Base-by-base conservation (phyloP, 2,888 invertebrate species). In the Hypercompe scribonia region DNA sequence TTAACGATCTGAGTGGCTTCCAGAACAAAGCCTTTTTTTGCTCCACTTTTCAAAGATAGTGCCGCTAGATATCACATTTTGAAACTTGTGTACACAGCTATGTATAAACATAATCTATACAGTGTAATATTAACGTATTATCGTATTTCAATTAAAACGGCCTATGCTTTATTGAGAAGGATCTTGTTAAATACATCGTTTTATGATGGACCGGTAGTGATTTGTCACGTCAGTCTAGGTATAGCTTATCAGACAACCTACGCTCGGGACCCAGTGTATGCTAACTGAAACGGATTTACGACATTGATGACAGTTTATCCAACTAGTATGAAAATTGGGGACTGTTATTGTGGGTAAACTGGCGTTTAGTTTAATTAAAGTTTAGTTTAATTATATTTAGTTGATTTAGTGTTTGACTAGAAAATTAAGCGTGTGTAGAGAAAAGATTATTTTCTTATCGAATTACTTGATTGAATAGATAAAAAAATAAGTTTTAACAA, bases 221-320 rank as follows among this genome's bases (percentile, higher is more conserved):
- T 92, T 88, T 90, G 90, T 92, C 93, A 92, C 90, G 89, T 89
- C 89, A 89, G 88, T 87, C 86, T 86, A 86, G 88, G 86, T 86
- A 83, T 84, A 89, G 93, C 92, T 94, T 94, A 94, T 94, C 94
- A 90, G 89, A 83, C 88, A 89, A 87, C 89, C 88, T 91, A 90
- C 93, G 92, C 90, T 87, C 89, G 81, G 83, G 76, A 77, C 82
- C 79, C 85, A 87, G 88, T 90, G 90, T 90, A 90, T 90, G 91
- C 89, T 89, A 91, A 92, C 92, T 92, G 91, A 92, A 93, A 90
- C 93, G 92, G 92, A 94, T 94, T 93, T 93, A 94, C 90, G 90
- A 88, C 89, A 83, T 84, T 87, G 87, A 86, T 89, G 91, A 91
- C 88, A 88, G 91, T 90, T 91, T 89, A 90, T 91, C 89, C 87